Conservation (phyloP, 1,140 invertebrate genomes). For the Piezodorus guildinii region DNA sequence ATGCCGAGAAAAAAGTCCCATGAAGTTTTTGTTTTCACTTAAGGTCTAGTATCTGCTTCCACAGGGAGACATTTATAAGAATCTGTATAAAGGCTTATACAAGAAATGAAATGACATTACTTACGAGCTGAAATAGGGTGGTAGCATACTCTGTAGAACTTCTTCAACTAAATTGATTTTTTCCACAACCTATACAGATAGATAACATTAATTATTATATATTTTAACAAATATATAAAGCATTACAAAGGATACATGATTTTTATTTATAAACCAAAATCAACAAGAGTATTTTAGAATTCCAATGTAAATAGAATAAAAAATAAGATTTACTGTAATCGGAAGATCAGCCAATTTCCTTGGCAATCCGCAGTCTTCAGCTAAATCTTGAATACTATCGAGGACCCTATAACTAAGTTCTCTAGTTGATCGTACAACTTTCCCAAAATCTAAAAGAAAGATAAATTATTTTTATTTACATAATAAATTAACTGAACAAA, state of each 20-base stretch:
- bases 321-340: conserved; percentile 7
- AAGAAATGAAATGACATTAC: neutral
- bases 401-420: neutral
- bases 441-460: conserved; percentile 2
- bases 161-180: neutral
- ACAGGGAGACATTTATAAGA: too few relatives aligned
- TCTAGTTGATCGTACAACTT: neutral
- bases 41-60: too few relatives aligned
- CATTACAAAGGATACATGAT: neutral
- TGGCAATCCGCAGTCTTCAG: conserved; percentile 21
- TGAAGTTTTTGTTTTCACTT: too few relatives aligned
- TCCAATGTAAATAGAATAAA: neutral
- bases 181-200: conserved; percentile 8
- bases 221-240: neutral
- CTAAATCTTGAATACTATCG: conserved; percentile 18
- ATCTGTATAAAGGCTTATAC: too few relatives aligned
- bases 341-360: conserved; percentile 21
- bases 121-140: conserved; percentile 20
- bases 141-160: neutral
- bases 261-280: too few relatives aligned
- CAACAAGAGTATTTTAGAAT: neutral
- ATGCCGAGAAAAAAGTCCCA: too few relatives aligned
- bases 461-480: too few relatives aligned
- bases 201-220: neutral
- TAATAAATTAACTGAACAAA: too few relatives aligned